phyloP scores from a whole-genome alignment of 2,113 vertebrate genomes.

The Heterocephalus glaber region DNA sequence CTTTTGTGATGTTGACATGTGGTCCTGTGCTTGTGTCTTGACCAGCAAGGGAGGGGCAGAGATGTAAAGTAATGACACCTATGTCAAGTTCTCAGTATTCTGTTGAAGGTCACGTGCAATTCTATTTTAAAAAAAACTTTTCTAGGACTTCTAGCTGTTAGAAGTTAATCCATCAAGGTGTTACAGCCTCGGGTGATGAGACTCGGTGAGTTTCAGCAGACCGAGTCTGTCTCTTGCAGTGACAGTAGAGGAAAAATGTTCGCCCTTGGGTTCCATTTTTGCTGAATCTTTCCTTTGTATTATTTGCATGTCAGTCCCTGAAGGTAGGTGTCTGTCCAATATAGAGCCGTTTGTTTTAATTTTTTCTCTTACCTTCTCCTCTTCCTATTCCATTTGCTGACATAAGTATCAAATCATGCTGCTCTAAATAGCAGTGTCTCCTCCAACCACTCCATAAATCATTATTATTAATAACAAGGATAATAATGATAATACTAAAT shows the following conservation, averaged over 20 bases:
- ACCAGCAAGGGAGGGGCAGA: fast-evolving
- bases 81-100: not conserved
- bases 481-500: slow-evolving; percentile 67
- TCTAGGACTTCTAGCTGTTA: not conserved
- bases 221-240: not conserved
- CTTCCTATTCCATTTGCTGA: not conserved
- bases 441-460: slow-evolving; percentile 52
- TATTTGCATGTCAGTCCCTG: slow-evolving; percentile 35
- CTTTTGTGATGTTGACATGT: not conserved
- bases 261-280: slow-evolving; percentile 48
- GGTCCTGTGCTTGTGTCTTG: not conserved
- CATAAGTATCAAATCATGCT: slow-evolving; percentile 26
- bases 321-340: slow-evolving; percentile 39
- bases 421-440: slow-evolving; percentile 44
- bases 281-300: slow-evolving; percentile 7
- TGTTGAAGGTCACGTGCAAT: not conserved
- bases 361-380: slow-evolving; percentile 15
- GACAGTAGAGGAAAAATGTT: not conserved
- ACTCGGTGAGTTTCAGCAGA: not conserved
- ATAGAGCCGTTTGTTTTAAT: slow-evolving; percentile 56
- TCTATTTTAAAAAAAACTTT: not conserved
- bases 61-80: not conserved
- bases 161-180: not conserved
- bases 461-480: slow-evolving; percentile 73
- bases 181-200: not conserved